Evolutionary conservation across 2,888 invertebrate species (phyloP), one percentile per base, ranked within the genome.

Genomic region (Aphodius granarius): DNA sequence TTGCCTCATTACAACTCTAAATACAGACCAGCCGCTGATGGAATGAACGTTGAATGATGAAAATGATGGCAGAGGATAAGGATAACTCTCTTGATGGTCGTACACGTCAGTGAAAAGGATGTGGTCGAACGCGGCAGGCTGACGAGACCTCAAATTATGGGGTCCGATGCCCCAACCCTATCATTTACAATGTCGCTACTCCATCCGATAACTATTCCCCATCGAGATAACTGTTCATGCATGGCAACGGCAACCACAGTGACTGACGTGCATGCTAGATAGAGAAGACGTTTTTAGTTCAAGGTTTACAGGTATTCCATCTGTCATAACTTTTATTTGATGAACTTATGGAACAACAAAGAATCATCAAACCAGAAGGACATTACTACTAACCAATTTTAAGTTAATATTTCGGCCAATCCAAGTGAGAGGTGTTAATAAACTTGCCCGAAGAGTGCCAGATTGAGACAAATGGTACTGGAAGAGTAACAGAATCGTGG

Each of bases 391-490:
- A 16, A 65, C 5, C n/a, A n/a, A 20, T 20, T 68, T 21, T 4
- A 68, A 20, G n/a, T 80, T 76, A 78, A 77, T 75, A 75, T 79
- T 79, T 78, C 80, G 81, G 80, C 82, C 82, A 81, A 81, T 80
- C 79, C 77, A 81, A 65, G 73, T 43, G 21, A 62, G 5, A 18
- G 21, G 19, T 64, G 81, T 82, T 82, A 84, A 81, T 83, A 81
- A 82, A 82, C 78, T 79, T 79, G 80, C 63, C 80, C 82, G 83
- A 83, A 84, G 84, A 17, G 66, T 5, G 63, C 85, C 86, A 88
- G 87, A 89, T 89, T 89, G 88, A 89, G 88, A 89, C 86, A 89
- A 89, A 89, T 89, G 88, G 86, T 83, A 83, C 82, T 78, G 43
- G 63, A 70, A 66, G 74, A 80, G 79, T 81, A 80, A 81, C 80